Evolutionary conservation across 2,888 invertebrate genomes (phyloP), one percentile per base, ranked within the genome.

Genomic region (Tethea ocularis): DNA sequence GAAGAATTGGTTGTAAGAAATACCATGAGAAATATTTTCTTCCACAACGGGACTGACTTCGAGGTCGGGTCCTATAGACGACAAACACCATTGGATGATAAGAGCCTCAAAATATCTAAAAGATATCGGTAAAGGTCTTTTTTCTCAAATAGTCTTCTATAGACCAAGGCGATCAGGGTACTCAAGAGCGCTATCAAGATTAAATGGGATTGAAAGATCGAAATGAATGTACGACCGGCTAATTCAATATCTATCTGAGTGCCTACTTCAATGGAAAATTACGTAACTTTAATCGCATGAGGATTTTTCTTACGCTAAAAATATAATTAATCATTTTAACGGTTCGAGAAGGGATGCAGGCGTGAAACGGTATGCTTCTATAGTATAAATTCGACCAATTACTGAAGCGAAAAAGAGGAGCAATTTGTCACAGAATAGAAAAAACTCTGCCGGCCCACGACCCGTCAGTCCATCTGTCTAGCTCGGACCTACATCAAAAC

Each of bases 381-480:
- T 78, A 75, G 79, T 78, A 81, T 83, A 84, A 86, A 87, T 84
- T 86, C 78, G 69, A 82, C 84, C 89, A 86, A 89, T 88, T 87
- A 89, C 88, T 66, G 77, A 70, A 74, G 71, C 77, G 78, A 70
- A 76, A 41, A 76, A 79, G 80, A 75, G 76, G 71, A 76, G 77
- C 83, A 84, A 89, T 89, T 89, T 89, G 87, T 88, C 89, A 89
- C 87, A 71, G 80, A 71, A 77, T 83, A 80, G 84, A 86, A 24
- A 86, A 87, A 83, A 80, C 72, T 72, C 64, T 64, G 70, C 65
- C 76, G 69, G 75, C 75, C 79, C 77, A 66, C 77, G 80, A 80
- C 80, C 88, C 85, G 82, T 87, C 87, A 80, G 83, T 87, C 88
- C 82, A 76, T 87, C 88, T 88, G 87, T 87, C 87, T 77, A 64